These are phyloP conservation scores for Platanista minor DNA, from an alignment of 2,113 vertebrate genomes.

Conservation along the genomic window DNA sequence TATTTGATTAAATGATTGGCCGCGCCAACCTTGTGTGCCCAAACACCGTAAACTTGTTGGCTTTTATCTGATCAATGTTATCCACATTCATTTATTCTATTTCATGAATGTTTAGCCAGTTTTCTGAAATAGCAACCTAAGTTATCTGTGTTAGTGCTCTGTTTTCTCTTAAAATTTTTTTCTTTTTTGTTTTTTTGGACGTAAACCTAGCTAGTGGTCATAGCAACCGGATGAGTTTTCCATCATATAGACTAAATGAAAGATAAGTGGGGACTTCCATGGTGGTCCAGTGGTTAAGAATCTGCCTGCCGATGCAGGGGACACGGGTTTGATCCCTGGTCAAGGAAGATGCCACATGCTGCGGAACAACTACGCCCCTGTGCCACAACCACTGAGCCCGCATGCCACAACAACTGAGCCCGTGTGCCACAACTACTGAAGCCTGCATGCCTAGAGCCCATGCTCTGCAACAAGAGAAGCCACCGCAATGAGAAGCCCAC, in stretches of 20 bases:
- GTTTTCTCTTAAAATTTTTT: slow-evolving; percentile 8
- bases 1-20: neutral
- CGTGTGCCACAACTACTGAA: too few relatives aligned
- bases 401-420: too few relatives aligned
- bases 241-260: neutral
- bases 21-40: neutral
- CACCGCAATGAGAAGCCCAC: too few relatives aligned
- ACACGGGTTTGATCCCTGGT: too few relatives aligned
- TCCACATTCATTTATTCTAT: neutral
- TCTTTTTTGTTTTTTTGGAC: neutral
- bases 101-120: neutral
- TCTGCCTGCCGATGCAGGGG: too few relatives aligned
- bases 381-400: too few relatives aligned
- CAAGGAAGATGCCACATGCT: too few relatives aligned
- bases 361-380: too few relatives aligned
- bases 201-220: neutral
- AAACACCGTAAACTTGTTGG: neutral
- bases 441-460: fast-evolving
- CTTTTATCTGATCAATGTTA: neutral
- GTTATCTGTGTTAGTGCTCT: neutral
- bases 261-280: neutral
- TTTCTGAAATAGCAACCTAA: neutral
- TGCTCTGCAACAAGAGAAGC: too few relatives aligned
- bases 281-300: too few relatives aligned
- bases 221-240: neutral